These are phyloP conservation scores for Halocaridina rubra DNA, from an alignment of 2,888 invertebrate species.

Conservation along the genomic window DNA sequence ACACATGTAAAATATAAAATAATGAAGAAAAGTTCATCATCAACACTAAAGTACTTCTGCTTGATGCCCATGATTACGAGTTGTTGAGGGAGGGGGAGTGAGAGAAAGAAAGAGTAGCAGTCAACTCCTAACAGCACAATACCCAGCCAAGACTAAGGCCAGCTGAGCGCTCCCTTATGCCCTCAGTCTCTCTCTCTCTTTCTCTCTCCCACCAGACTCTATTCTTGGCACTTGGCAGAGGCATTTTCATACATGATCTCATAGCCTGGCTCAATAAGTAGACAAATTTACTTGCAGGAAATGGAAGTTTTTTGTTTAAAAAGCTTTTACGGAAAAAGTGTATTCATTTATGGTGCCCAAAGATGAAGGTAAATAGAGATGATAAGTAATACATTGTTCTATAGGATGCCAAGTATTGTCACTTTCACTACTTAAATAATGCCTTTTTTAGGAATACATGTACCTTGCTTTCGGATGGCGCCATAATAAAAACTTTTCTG, in stretches of 20 bases:
- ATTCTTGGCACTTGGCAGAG: constrained; percentile 41
- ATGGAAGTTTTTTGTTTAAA: too few relatives aligned
- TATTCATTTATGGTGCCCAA: too few relatives aligned
- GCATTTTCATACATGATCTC: constrained; percentile 55
- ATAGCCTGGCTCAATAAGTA: constrained; percentile 39
- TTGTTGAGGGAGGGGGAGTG: not conserved
- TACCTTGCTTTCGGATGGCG: too few relatives aligned
- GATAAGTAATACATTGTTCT: too few relatives aligned
- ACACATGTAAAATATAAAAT: not conserved
- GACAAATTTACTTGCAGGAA: constrained; percentile 5
- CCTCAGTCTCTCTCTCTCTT: constrained; percentile 38
- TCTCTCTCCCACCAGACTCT: constrained; percentile 27
- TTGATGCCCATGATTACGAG: not conserved
- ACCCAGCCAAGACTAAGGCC: constrained; percentile 47
- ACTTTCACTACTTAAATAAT: too few relatives aligned
- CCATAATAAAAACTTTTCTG: too few relatives aligned
- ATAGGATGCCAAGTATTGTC: too few relatives aligned
- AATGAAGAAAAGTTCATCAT: not conserved
- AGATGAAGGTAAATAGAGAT: too few relatives aligned
- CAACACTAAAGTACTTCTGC: not conserved
- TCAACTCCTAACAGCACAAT: constrained; percentile 42
- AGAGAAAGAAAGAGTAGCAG: not conserved
- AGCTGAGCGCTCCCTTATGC: constrained; percentile 28
- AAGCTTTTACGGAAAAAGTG: too few relatives aligned
- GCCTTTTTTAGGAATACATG: too few relatives aligned